A percentile compares a stretch with the other conserved stretches of the same genome.
These are phyloP conservation scores for Odontothrips loti DNA, from an alignment of 2,888 invertebrate species.

Conservation along the genomic window DNA sequence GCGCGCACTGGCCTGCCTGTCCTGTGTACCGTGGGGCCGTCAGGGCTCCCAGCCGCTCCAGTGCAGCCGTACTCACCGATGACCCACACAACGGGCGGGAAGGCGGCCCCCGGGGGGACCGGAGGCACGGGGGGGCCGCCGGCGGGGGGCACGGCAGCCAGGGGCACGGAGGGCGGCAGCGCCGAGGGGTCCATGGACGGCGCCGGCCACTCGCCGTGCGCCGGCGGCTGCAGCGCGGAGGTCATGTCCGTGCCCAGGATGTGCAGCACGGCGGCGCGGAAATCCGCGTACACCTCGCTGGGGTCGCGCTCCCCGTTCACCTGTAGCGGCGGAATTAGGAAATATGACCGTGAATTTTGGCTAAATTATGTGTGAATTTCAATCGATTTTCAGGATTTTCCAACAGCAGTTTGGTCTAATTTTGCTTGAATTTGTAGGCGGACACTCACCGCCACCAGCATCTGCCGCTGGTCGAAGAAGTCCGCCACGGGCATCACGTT, in stretches of 20 bases:
- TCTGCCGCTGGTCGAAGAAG: slow-evolving; percentile 82
- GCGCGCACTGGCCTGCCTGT: too few species aligned
- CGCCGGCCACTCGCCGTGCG: slow-evolving; percentile 57
- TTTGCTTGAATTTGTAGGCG: too few species aligned
- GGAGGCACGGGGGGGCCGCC: not conserved
- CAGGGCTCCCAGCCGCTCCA: not conserved
- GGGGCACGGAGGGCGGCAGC: slow-evolving; percentile 31
- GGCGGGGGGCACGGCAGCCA: slow-evolving; percentile 29
- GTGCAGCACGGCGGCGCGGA: slow-evolving; percentile 70
- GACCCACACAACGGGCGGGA: slow-evolving; percentile 51
- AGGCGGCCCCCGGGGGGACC: not conserved
- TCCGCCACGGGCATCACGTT: slow-evolving; percentile 87
- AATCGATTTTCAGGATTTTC: too few species aligned
- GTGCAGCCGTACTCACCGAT: slow-evolving; percentile 45
- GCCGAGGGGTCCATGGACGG: slow-evolving; percentile 42
- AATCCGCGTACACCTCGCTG: slow-evolving; percentile 80
- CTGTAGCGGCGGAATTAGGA: slow-evolving; percentile 48
- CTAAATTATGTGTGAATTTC: too few species aligned
- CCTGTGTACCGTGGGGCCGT: too few species aligned
- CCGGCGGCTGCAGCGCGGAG: slow-evolving; percentile 53
- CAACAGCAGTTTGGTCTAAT: too few species aligned
- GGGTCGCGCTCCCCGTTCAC: slow-evolving; percentile 85
- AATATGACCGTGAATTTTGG: too few species aligned
- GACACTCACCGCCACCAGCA: slow-evolving; percentile 64
- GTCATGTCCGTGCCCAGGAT: slow-evolving; percentile 64